These are phyloP conservation scores for Pissodes strobi DNA, from an alignment of 1,140 invertebrate genomes.

Conservation along the genomic window DNA sequence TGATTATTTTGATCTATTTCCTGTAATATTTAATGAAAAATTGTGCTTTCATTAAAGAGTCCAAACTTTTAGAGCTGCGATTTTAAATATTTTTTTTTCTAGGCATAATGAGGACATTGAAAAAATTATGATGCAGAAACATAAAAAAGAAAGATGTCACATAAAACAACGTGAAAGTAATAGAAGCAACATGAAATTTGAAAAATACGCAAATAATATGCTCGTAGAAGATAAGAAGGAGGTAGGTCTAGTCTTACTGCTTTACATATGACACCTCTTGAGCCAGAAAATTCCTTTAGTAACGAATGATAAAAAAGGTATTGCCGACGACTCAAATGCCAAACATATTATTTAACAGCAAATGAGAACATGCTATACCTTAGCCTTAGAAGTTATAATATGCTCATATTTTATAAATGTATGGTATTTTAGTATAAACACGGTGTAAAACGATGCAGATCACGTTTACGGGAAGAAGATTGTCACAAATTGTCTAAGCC, in stretches of 20 bases:
- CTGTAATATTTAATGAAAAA: background rate
- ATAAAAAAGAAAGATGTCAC: constrained; percentile 64
- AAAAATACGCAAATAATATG: constrained; percentile 38
- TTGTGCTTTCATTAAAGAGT: too few species aligned
- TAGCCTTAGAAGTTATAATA: too few species aligned
- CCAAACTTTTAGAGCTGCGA: background rate
- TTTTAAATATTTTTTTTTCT: constrained; percentile 27
- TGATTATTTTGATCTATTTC: background rate
- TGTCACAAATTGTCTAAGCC: constrained; percentile 61
- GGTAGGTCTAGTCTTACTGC: too few species aligned
- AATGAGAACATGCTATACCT: too few species aligned
- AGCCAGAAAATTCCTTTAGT: too few species aligned
- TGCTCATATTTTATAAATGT: too few species aligned
- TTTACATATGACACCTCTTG: too few species aligned
- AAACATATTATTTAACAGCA: background rate
- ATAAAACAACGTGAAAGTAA: constrained; percentile 59
- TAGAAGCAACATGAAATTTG: constrained; percentile 47
- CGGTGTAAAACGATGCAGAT: constrained; percentile 62
- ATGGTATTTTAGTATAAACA: constrained; percentile 49
- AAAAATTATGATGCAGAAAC: constrained; percentile 72
- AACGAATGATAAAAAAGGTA: too few species aligned
- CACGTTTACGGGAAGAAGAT: constrained; percentile 63
- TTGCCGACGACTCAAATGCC: too few species aligned
- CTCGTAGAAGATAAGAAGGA: too few species aligned
- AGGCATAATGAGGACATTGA: constrained; percentile 81